Evolutionary conservation across 2,797 vertebrate species (phyloP).

Genomic region (Anabacerthia variegaticeps): DNA sequence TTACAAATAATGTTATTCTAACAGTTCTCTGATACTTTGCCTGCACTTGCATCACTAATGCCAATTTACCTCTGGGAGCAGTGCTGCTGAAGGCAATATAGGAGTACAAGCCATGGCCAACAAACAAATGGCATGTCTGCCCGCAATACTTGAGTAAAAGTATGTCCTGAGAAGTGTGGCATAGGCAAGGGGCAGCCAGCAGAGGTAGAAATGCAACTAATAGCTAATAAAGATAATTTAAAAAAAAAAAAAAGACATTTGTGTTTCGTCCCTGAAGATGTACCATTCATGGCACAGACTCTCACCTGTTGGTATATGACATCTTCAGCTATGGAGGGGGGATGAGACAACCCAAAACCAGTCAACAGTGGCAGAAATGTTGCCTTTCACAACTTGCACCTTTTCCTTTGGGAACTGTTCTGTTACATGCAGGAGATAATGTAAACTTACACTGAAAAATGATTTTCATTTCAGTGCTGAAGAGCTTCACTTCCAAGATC

Average conservation of each 20-base stretch:
- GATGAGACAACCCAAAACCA: not conserved
- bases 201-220: not conserved
- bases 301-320: not conserved
- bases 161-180: not conserved
- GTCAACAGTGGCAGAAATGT: not conserved
- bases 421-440: not conserved
- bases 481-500: not conserved
- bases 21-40: not conserved
- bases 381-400: not conserved
- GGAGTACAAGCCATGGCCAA: not conserved
- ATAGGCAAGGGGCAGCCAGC: not conserved
- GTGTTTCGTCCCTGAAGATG: not conserved
- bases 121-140: not conserved
- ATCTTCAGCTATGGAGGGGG: not conserved
- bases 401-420: not conserved
- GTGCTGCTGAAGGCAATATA: not conserved
- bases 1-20: not conserved
- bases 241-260: not conserved
- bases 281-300: not conserved
- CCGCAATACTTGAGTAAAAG: not conserved
- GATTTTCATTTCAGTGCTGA: not conserved
- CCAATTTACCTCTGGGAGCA: not conserved
- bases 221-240: not conserved
- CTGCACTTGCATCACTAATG: not conserved
- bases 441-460: not conserved